Evolutionary conservation across 2,113 vertebrate species (phyloP), one percentile per base, ranked within the genome.

Genomic region (Sapajus apella): DNA sequence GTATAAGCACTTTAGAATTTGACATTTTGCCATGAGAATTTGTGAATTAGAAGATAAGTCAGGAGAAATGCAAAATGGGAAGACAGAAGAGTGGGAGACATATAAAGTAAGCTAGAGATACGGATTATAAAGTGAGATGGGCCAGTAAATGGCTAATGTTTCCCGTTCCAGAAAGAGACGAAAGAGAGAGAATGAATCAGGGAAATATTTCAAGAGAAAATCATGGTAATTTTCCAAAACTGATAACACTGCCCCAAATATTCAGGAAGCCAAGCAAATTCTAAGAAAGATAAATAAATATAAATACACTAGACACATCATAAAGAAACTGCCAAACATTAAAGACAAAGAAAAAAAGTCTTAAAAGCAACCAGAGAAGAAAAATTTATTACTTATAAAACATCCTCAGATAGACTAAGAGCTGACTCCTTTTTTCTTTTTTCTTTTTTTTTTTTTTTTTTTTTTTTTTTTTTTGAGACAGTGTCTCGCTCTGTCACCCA

Each of bases 331-430:
- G 37, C 5, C 77, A 82, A 81, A 87, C 32, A 88, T 37, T 66
- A 70, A 91, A 91, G 61, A 95, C 25, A 83, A 91, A 85, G 85
- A 68, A 87, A 91, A 79, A 85, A 85, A 68, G 56, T 30, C 40
- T 87, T 58, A 68, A 30, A 83, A 50, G 9, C 13, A 37, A 50
- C 52, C 6, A 70, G 80, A 82, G 40, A 35, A 30, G 43, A 73
- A 50, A 32, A n/a, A 3, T 43, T 52, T 23, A 61, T 16, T 56
- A 5, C 27, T 80, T 47, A 35, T 8, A 85, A 56, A 76, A 58
- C 13, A 94, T 73, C 25, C 75, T 77, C 45, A 55, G 12, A 20
- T 52, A 73, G 56, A 43, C 55, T 52, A 16, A 56, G 7, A 52
- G 5, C 50, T 52, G 50, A 52, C 13, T 50, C 14, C 50, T 50